A percentile compares a stretch with the other conserved stretches of the same genome.
Conservation (phyloP, 2,888 invertebrate genomes). For the Augiades crinisus region DNA sequence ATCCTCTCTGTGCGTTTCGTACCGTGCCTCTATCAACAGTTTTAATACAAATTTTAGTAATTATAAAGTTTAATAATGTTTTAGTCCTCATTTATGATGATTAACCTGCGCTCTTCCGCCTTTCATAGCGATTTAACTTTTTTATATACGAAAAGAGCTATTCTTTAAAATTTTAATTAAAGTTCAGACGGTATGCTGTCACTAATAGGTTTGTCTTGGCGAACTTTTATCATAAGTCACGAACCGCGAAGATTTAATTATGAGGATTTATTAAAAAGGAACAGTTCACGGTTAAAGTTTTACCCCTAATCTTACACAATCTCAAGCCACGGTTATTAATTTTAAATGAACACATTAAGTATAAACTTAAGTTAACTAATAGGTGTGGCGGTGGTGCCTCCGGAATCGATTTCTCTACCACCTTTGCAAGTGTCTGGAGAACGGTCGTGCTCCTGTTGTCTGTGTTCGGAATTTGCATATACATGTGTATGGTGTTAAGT, state of each 20-base stretch:
- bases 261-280: neutral
- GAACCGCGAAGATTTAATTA: constrained; percentile 16
- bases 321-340: no score
- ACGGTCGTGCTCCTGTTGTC: no score
- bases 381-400: no score
- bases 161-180: constrained; percentile 39
- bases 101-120: neutral
- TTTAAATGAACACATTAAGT: no score
- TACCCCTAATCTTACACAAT: neutral
- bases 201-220: constrained; percentile 29
- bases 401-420: no score
- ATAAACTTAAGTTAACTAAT: no score
- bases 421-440: no score
- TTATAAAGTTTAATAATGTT: neutral
- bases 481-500: no score
- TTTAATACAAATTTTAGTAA: no score
- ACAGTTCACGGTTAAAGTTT: neutral
- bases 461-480: no score
- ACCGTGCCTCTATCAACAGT: no score
- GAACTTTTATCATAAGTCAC: constrained; percentile 38
- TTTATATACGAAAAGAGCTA: constrained; percentile 9
- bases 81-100: constrained; percentile 1
- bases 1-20: no score
- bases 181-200: constrained; percentile 34
- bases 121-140: neutral